Base-by-base conservation (phyloP, 2,113 vertebrate species). In the Datnioides undecimradiatus region DNA sequence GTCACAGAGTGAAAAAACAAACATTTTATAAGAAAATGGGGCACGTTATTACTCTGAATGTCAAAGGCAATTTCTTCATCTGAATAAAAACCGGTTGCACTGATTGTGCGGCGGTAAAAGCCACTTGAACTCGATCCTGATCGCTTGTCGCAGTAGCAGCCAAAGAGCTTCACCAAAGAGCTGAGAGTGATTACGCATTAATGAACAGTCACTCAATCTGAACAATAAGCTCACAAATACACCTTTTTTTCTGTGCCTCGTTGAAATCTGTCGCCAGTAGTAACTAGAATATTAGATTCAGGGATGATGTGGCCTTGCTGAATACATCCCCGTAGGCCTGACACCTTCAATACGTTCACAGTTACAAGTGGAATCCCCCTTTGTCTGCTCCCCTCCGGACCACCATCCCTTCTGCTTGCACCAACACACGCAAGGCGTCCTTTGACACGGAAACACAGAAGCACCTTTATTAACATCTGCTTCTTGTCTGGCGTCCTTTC, bases 1-100 rank as follows among this genome's bases (percentile, higher is more conserved):
- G 43, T 57, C 34, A 21, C 29, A 17, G 21, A 49, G 40, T 8
- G 48, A 49, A 57, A 60, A 74, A 55, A 76, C 46, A 75, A 81
- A 81, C 38, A 81, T n/a, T 69, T 6, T 6, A 40, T 6, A 19
- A 38, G 67, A 31, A 70, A 64, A 74, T 43, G 36, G 21, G 48
- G 25, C 59, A 6, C 48, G 63, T 70, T 70, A 63, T 63, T 27
- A 8, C 29, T 11, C 46, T 29, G 23, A 31, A 54, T 43, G 36
- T 62, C 66, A 62, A 21, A 34, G 21, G 21, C 21, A 52, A 17
- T 54, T 10, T 43, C 34, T 52, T 31, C 19, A 43, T 43, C 21
- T 52, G 34, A 77, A 25, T 51, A 14, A 43, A 17, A 58, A 25
- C 9, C 4, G 2, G 64, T 49, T 59, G 3, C 25, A 4, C 25